Conservation (phyloP, 2,888 invertebrate genomes). For the Deilephila elpenor region DNA sequence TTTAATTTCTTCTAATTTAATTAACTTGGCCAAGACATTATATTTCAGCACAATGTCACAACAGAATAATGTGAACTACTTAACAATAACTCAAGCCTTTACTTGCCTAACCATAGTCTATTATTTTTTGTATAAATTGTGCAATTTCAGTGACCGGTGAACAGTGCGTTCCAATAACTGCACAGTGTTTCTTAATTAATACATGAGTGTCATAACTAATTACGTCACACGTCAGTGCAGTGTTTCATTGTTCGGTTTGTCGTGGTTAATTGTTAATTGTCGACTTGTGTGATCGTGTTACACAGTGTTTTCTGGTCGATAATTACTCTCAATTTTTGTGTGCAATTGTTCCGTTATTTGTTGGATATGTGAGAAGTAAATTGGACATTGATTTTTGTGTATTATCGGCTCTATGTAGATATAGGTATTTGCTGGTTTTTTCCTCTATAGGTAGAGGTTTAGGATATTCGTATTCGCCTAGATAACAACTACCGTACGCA, state of each 20-base stretch:
- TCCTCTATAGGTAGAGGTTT: too few species aligned
- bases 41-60: conserved; percentile 5
- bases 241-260: conserved; percentile 55
- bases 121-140: conserved; percentile 26
- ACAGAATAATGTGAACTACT: not conserved
- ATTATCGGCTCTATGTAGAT: too few species aligned
- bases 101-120: conserved; percentile 19
- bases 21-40: too few species aligned
- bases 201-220: conserved; percentile 47
- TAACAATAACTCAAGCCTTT: conserved; percentile 1
- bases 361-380: not conserved
- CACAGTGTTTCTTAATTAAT: conserved; percentile 39
- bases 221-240: conserved; percentile 44
- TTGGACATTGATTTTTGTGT: not conserved
- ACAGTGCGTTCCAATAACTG: conserved; percentile 26
- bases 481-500: too few species aligned
- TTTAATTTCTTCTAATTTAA: too few species aligned
- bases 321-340: not conserved
- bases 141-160: conserved; percentile 30
- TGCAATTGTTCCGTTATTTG: not conserved
- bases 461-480: too few species aligned
- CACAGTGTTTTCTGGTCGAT: conserved; percentile 1
- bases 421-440: too few species aligned
- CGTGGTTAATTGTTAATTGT: conserved; percentile 25
- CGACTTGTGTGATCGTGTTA: conserved; percentile 25